Evolutionary conservation across 2,888 invertebrate species (phyloP).

Genomic region (Lydus trimaculatus): DNA sequence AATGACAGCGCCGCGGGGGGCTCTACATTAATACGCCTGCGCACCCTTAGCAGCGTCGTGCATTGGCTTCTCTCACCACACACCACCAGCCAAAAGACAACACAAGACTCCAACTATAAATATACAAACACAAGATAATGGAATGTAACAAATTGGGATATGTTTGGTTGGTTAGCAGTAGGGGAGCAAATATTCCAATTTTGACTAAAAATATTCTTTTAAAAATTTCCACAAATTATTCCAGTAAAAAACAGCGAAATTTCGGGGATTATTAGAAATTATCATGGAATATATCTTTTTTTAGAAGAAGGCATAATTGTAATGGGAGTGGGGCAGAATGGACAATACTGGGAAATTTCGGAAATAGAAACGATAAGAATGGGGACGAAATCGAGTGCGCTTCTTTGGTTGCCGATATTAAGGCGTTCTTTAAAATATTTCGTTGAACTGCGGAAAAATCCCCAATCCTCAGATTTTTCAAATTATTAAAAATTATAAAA

Average conservation of each 20-base stretch:
- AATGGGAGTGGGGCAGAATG: no score
- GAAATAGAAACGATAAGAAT: slow-evolving; percentile 11
- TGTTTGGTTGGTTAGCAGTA: not conserved
- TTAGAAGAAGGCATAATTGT: no score
- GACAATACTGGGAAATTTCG: not conserved
- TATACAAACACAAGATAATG: not conserved
- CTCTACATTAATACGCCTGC: slow-evolving; percentile 34
- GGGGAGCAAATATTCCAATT: not conserved
- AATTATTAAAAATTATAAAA: no score
- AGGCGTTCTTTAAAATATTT: slow-evolving; percentile 9
- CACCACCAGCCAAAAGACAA: slow-evolving; percentile 20
- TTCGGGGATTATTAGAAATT: no score
- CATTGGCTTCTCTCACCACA: slow-evolving; percentile 46
- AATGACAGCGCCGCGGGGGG: slow-evolving; percentile 36
- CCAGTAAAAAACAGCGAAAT: no score
- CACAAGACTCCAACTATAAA: not conserved
- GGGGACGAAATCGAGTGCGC: slow-evolving; percentile 9
- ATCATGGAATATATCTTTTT: no score
- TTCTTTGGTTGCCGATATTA: slow-evolving; percentile 22
- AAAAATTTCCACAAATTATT: no score
- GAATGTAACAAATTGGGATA: not conserved
- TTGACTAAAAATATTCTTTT: not conserved
- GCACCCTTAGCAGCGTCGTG: slow-evolving; percentile 40
- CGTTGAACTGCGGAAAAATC: not conserved
- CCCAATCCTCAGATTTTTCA: not conserved